phyloP scores from a whole-genome alignment of 2,113 vertebrate genomes.

The Xenus cinereus region DNA sequence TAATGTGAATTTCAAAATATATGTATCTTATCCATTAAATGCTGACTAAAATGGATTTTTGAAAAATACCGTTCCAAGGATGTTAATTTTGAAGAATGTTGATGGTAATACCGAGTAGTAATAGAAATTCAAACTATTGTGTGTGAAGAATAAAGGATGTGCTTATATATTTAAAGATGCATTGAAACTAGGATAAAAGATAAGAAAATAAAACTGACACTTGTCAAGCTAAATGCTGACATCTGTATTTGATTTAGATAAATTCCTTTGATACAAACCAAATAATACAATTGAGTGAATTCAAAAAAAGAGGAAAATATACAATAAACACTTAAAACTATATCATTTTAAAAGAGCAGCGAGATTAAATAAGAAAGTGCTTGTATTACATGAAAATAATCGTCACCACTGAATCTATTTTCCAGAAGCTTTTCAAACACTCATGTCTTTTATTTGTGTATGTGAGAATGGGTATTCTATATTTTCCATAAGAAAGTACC shows the following conservation, averaged over 20 bases:
- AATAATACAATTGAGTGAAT: background rate
- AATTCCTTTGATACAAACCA: background rate
- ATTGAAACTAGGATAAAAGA: background rate
- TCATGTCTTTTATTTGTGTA: background rate
- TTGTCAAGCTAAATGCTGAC: conserved; percentile 8
- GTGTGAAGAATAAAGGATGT: background rate
- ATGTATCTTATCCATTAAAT: background rate
- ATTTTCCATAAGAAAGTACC: background rate
- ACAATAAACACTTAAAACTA: background rate
- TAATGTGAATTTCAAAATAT: background rate
- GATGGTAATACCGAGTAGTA: background rate
- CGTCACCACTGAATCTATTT: background rate
- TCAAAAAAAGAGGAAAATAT: background rate
- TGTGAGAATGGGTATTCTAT: background rate
- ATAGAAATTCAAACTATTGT: background rate
- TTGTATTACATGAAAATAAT: background rate
- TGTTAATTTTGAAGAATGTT: background rate
- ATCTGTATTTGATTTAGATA: conserved; percentile 11
- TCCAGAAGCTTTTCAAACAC: background rate
- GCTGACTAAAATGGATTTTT: background rate
- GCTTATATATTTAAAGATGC: background rate
- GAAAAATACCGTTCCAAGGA: background rate
- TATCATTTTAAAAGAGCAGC: background rate
- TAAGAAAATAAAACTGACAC: conserved; percentile 39
- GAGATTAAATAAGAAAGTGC: background rate